Percentiles rank a stretch among this genome's conserved stretches.
Conservation (phyloP, 2,113 vertebrate species). For the Aldabrachelys gigantea region DNA sequence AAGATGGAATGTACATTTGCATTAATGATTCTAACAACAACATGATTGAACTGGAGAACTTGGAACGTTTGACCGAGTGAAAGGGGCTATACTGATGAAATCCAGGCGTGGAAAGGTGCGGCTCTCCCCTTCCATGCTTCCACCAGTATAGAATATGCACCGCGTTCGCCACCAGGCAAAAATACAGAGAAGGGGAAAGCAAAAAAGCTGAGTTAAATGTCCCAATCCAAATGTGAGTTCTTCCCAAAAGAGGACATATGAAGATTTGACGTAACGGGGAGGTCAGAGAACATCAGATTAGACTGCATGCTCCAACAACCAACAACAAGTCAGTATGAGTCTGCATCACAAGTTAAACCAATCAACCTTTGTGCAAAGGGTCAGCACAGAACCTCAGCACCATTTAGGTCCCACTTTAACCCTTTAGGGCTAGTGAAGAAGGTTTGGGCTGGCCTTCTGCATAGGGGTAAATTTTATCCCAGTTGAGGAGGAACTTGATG, state of each 20-base stretch:
- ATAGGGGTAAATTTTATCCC: background rate
- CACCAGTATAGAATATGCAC: background rate
- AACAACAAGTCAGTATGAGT: background rate
- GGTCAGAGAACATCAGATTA: background rate
- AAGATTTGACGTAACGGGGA: background rate
- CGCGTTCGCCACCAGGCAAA: background rate
- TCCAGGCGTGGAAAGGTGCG: background rate
- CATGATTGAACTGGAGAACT: background rate
- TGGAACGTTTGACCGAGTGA: background rate
- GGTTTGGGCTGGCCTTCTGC: background rate
- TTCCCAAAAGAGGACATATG: background rate
- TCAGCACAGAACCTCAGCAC: background rate
- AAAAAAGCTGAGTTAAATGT: accelerated
- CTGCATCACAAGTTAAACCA: background rate
- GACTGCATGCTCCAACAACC: background rate
- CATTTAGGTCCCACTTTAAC: background rate
- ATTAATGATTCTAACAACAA: background rate
- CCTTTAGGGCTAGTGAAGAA: background rate
- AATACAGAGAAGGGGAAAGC: background rate
- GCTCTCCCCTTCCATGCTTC: background rate
- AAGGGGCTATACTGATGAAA: background rate
- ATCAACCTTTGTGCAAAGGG: background rate
- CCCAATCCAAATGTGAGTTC: background rate
- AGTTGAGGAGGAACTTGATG: background rate
- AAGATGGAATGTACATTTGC: background rate